These are phyloP conservation scores for Atractosteus spatula DNA, from an alignment of 2,113 vertebrate genomes.

Conservation along the genomic window DNA sequence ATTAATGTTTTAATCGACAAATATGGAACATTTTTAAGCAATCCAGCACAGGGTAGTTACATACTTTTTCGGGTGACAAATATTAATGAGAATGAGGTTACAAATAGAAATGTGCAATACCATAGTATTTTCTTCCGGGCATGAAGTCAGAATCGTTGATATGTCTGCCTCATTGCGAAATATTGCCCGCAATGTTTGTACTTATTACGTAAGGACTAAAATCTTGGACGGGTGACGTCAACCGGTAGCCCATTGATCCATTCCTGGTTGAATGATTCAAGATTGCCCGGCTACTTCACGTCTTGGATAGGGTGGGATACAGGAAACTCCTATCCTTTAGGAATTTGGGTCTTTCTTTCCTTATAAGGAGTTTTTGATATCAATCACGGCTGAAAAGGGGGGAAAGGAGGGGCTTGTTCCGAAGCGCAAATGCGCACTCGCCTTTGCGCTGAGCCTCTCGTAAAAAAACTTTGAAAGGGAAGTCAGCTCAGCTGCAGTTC, in stretches of 20 bases:
- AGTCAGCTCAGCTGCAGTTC: conserved; percentile 25
- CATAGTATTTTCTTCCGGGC: too few species aligned
- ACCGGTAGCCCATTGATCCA: background rate
- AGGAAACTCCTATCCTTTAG: conserved; percentile 43
- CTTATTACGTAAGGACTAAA: too few species aligned
- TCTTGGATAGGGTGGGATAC: conserved; percentile 35
- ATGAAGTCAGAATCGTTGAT: too few species aligned
- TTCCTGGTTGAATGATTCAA: background rate
- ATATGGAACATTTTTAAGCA: too few species aligned
- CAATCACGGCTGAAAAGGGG: conserved; percentile 47
- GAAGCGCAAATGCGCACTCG: background rate
- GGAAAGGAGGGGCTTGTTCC: background rate
- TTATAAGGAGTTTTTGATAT: conserved; percentile 75
- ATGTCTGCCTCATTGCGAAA: too few species aligned
- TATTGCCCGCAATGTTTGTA: too few species aligned
- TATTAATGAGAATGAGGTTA: too few species aligned
- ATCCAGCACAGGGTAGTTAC: too few species aligned
- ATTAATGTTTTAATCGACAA: too few species aligned
- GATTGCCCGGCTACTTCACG: background rate
- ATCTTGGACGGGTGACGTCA: background rate
- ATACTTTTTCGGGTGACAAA: too few species aligned
- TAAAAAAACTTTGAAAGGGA: conserved; percentile 39
- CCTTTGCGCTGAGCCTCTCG: background rate
- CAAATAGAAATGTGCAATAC: too few species aligned
- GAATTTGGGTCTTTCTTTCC: conserved; percentile 69